These are phyloP conservation scores for Leiothrix lutea DNA, from an alignment of 2,113 vertebrate species.

Conservation along the genomic window DNA sequence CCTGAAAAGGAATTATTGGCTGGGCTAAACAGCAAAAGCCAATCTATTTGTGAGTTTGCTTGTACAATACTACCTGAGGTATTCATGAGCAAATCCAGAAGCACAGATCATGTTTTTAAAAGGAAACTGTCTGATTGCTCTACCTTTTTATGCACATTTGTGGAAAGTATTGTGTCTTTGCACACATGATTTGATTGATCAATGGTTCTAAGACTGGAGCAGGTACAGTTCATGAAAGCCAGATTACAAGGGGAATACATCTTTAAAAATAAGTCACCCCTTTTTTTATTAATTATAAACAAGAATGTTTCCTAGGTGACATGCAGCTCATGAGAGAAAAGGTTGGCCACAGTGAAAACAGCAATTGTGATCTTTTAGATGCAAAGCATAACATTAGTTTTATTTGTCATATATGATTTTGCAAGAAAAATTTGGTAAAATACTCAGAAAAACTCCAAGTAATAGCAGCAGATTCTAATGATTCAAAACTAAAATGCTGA, in stretches of 20 bases:
- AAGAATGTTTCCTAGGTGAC: not conserved
- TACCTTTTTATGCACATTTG: not conserved
- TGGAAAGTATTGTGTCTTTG: not conserved
- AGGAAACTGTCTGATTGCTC: not conserved
- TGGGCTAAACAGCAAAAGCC: not conserved
- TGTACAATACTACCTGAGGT: conserved; percentile 8
- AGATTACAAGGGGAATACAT: not conserved
- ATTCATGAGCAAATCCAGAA: not conserved
- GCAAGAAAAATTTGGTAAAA: not conserved
- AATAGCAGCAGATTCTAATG: not conserved
- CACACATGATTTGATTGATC: not conserved
- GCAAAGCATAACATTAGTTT: not conserved
- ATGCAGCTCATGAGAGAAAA: not conserved
- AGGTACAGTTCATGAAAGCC: not conserved
- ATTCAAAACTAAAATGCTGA: not conserved
- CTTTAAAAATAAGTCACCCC: not conserved
- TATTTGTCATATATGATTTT: not conserved
- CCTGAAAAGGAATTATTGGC: conserved; percentile 15
- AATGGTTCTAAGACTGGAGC: not conserved
- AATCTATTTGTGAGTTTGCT: conserved; percentile 18
- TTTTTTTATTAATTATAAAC: conserved; percentile 2
- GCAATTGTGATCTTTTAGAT: not conserved
- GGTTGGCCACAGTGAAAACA: not conserved
- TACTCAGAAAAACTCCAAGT: not conserved
- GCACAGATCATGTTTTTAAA: not conserved